Evolutionary conservation across 2,113 vertebrate genomes (phyloP).

Genomic region (Ceratotherium simum): DNA sequence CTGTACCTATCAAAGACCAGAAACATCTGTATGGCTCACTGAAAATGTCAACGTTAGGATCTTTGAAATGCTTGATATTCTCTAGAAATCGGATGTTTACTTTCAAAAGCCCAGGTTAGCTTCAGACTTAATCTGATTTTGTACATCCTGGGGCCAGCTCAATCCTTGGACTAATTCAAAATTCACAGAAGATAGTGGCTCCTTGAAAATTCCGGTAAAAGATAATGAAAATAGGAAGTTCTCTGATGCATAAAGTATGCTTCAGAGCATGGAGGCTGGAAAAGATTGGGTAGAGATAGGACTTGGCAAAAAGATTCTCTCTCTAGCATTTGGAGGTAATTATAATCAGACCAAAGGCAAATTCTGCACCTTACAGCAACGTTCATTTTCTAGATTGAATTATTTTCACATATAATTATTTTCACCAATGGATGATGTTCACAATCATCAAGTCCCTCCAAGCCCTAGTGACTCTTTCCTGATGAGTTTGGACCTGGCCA

Average conservation of each 20-base stretch:
- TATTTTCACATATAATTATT: neutral
- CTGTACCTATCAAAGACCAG: neutral
- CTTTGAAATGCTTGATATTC: slow-evolving; percentile 5
- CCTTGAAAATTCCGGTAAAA: neutral
- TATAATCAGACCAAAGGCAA: neutral
- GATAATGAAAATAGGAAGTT: neutral
- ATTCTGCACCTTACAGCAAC: neutral
- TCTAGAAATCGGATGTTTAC: neutral
- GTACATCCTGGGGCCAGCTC: neutral
- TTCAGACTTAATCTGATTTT: neutral
- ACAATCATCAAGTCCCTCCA: neutral
- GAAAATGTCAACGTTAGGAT: neutral
- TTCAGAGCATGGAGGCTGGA: neutral
- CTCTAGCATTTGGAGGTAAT: neutral
- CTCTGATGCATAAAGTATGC: neutral
- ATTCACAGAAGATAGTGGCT: neutral
- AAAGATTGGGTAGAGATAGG: neutral
- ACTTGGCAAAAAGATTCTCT: neutral
- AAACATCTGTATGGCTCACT: neutral
- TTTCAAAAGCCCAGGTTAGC: neutral
- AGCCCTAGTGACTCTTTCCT: neutral
- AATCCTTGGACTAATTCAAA: neutral
- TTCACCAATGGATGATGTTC: neutral
- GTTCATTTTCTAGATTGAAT: neutral
- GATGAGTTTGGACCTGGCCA: neutral